Conservation (phyloP, 2,888 invertebrate species). For the Calameuta filiformis region DNA sequence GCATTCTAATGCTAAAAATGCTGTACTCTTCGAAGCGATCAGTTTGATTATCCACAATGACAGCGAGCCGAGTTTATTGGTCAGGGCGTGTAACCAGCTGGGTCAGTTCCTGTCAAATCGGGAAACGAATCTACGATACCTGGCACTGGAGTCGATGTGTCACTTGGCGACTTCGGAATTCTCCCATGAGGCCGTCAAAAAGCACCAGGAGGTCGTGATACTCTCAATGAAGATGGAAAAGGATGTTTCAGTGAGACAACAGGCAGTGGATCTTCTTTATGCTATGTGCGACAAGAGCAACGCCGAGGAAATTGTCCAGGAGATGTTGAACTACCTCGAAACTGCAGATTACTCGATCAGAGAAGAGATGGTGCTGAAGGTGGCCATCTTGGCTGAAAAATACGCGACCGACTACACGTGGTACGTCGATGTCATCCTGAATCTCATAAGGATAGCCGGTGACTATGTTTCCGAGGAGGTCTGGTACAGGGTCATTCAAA, state of each 20-base stretch:
- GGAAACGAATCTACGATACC: constrained; percentile 97
- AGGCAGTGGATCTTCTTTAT: constrained; percentile 97
- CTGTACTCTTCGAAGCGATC: constrained; percentile 99
- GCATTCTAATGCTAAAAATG: constrained; percentile 99
- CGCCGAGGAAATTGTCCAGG: constrained; percentile 99
- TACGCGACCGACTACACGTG: constrained; percentile 99
- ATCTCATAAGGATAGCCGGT: constrained; percentile 98
- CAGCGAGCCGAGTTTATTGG: constrained; percentile 94
- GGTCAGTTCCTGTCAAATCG: constrained; percentile 97
- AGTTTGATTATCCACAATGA: constrained; percentile 99
- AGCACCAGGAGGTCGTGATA: constrained; percentile 99
- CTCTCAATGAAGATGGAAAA: constrained; percentile 99
- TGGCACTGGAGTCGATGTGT: constrained; percentile 99
- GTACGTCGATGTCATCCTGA: constrained; percentile 98
- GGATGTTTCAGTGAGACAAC: constrained; percentile 97
- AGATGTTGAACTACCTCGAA: constrained; percentile 99
- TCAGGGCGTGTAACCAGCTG: constrained; percentile 97
- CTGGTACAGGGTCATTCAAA: constrained; percentile 99
- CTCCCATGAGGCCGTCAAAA: constrained; percentile 99
- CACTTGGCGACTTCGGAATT: constrained; percentile 98
- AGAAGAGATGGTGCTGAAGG: constrained; percentile 99
- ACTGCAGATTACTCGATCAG: constrained; percentile 99
- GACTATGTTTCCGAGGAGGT: constrained; percentile 99
- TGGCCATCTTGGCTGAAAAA: constrained; percentile 98
- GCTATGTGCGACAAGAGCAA: constrained; percentile 99